phyloP scores from a whole-genome alignment of 2,888 invertebrate species.

The Xanthia icteritia region DNA sequence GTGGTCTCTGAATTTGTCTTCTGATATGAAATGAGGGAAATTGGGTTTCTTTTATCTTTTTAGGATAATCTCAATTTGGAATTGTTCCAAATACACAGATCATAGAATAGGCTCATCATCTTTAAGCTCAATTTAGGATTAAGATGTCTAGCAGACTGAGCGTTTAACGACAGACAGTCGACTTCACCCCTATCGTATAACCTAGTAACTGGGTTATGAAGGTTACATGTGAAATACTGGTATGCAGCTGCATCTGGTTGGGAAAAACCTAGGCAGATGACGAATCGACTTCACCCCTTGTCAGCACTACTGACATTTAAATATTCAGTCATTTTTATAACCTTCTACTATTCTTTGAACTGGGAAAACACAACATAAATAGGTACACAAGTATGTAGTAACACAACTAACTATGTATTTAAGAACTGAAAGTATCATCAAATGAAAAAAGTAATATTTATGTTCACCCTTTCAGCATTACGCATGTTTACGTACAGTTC shows the following conservation, averaged over 20 bases:
- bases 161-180: neutral
- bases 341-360: neutral
- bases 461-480: neutral
- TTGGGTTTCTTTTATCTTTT: neutral
- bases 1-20: neutral
- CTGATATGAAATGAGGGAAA: neutral
- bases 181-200: too few relatives aligned
- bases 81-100: neutral
- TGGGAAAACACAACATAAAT: too few relatives aligned
- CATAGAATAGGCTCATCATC: neutral
- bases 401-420: neutral
- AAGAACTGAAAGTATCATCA: neutral
- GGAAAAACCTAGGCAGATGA: too few relatives aligned
- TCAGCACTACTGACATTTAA: neutral
- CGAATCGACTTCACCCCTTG: neutral
- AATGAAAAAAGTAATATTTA: neutral
- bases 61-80: neutral
- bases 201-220: too few relatives aligned
- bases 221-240: too few relatives aligned
- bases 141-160: neutral
- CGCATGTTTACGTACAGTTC: constrained; percentile 24
- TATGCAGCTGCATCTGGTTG: too few relatives aligned
- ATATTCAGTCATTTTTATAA: neutral
- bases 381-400: too few relatives aligned
- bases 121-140: neutral